A percentile compares a stretch with the other conserved stretches of the same genome.
Evolutionary conservation across 1,140 invertebrate genomes (phyloP).

Genomic region (Scaptomyza pallida): DNA sequence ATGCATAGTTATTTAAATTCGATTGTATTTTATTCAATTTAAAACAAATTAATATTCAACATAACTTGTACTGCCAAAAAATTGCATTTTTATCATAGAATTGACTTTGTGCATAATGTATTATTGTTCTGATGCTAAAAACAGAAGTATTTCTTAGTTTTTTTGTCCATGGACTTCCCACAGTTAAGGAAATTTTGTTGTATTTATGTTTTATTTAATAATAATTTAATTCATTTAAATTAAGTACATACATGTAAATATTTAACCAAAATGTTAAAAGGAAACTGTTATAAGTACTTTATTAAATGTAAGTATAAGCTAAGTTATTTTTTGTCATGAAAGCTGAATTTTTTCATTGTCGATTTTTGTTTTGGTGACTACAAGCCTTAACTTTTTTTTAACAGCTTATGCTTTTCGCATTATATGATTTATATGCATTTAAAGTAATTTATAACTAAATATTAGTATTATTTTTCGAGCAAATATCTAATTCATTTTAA

Average conservation of each 20-base stretch:
- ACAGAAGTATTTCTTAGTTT: too few species aligned
- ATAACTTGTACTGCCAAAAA: too few species aligned
- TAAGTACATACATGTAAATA: constrained; percentile 47
- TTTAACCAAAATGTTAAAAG: constrained; percentile 44
- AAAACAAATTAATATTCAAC: too few species aligned
- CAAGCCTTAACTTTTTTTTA: constrained; percentile 53
- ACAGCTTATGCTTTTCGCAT: constrained; percentile 22
- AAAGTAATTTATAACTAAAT: constrained; percentile 66
- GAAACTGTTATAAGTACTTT: constrained; percentile 36
- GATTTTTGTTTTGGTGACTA: constrained; percentile 53
- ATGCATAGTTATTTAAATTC: neutral
- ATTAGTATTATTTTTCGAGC: constrained; percentile 76
- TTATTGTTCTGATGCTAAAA: too few species aligned
- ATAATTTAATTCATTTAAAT: constrained; percentile 47
- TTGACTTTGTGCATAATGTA: too few species aligned
- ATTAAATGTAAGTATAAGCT: constrained; percentile 36
- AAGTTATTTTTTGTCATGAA: constrained; percentile 34
- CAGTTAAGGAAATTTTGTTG: neutral
- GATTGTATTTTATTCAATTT: neutral
- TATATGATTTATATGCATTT: constrained; percentile 53
- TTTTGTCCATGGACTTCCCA: too few species aligned
- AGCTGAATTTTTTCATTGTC: constrained; percentile 55
- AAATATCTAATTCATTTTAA: constrained; percentile 73
- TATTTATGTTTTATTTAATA: constrained; percentile 20
- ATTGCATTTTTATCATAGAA: too few species aligned